These are phyloP conservation scores for Stenopsyche tienmushanensis DNA, from an alignment of 1,140 invertebrate genomes.

Conservation along the genomic window DNA sequence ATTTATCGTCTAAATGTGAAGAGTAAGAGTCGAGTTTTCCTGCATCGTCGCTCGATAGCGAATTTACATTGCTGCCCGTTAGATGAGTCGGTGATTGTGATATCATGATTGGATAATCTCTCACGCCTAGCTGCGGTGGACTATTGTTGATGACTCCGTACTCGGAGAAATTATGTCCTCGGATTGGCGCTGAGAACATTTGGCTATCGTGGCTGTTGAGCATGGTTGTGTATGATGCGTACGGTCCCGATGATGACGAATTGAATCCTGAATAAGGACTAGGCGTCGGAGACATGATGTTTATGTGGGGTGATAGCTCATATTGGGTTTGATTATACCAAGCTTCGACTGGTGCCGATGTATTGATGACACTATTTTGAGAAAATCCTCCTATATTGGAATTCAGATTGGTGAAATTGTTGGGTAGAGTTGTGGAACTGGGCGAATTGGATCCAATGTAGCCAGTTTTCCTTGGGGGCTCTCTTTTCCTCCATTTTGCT, in stretches of 20 bases:
- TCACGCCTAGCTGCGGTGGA: conserved; percentile 58
- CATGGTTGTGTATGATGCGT: conserved; percentile 65
- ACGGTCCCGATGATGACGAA: conserved; percentile 52
- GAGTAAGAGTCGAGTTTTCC: conserved; percentile 48
- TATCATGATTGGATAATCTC: conserved; percentile 67
- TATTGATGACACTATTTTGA: conserved; percentile 60
- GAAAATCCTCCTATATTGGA: conserved; percentile 67
- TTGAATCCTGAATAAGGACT: conserved; percentile 65
- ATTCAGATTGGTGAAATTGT: conserved; percentile 64
- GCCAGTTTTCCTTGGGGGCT: conserved; percentile 92
- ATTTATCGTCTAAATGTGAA: conserved; percentile 57
- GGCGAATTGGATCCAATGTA: conserved; percentile 69
- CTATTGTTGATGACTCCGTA: conserved; percentile 62
- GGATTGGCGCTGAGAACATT: conserved; percentile 62
- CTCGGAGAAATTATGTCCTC: conserved; percentile 57
- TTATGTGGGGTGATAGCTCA: conserved; percentile 68
- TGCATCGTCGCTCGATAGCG: conserved; percentile 55
- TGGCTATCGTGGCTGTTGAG: conserved; percentile 67
- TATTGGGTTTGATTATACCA: conserved; percentile 78
- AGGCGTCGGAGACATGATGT: conserved; percentile 69
- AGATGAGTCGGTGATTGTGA: conserved; percentile 61
- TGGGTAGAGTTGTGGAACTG: conserved; percentile 58
- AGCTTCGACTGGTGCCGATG: conserved; percentile 67
- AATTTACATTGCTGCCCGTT: conserved; percentile 54
- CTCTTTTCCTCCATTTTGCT: conserved; percentile 97